Conservation (phyloP, 2,797 vertebrate genomes). For the Peromyscus nudipes region DNA sequence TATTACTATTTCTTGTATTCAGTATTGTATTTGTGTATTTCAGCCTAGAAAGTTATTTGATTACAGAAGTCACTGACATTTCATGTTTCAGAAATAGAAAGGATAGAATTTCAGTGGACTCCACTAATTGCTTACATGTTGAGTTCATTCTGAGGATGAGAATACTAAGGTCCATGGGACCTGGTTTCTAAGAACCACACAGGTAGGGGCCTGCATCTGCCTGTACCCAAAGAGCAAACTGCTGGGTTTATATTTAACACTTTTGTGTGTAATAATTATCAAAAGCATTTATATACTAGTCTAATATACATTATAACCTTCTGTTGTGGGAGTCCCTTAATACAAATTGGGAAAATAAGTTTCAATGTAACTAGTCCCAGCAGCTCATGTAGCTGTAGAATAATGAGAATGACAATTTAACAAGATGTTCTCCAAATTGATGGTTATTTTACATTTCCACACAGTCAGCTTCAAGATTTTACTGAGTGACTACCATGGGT, state of each 20-base stretch:
- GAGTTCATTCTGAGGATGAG: not conserved
- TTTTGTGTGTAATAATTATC: not conserved
- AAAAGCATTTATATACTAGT: conserved; percentile 18
- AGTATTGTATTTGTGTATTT: not conserved
- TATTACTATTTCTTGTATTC: not conserved
- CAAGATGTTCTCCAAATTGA: not conserved
- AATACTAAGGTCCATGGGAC: not conserved
- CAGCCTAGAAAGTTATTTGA: not conserved
- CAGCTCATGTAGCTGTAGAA: not conserved
- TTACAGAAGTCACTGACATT: conserved; percentile 35
- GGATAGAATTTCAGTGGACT: conserved; percentile 31
- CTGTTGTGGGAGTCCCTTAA: not conserved
- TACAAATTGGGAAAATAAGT: conserved; percentile 47
- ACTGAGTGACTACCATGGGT: not conserved
- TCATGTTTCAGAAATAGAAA: conserved; percentile 54
- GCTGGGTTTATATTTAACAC: conserved; percentile 26
- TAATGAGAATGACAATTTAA: not conserved
- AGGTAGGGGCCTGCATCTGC: not conserved
- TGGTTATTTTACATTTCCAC: conserved; percentile 1
- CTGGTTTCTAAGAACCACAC: conserved; percentile 40
- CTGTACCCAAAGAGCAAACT: not conserved
- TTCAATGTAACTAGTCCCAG: not conserved
- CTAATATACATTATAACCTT: not conserved
- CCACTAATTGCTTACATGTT: not conserved
- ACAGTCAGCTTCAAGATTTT: not conserved